phyloP scores from a whole-genome alignment of 2,797 vertebrate species.

The Gymnoscopelus microlampas region DNA sequence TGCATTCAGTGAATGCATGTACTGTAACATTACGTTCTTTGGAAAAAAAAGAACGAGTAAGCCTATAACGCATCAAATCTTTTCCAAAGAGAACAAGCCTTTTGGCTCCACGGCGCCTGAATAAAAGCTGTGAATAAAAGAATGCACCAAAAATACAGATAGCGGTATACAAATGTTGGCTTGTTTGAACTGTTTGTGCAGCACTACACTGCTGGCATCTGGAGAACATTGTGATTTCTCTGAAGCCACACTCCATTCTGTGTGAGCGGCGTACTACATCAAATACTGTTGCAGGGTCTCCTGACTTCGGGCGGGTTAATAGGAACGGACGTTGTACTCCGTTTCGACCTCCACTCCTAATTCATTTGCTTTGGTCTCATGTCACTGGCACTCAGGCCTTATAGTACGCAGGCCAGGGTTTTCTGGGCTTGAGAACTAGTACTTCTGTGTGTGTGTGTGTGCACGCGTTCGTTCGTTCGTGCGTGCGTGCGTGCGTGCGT shows the following conservation, averaged over 20 bases:
- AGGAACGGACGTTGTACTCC: conserved; percentile 64
- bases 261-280: conserved; percentile 56
- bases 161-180: conserved; percentile 34
- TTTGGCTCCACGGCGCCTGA: conserved; percentile 48
- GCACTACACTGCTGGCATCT: conserved; percentile 44
- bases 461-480: no score
- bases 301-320: conserved; percentile 67
- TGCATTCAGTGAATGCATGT: conserved; percentile 16
- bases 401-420: conserved; percentile 62
- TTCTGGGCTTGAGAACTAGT: conserved; percentile 45
- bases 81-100: conserved; percentile 47
- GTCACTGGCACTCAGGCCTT: conserved; percentile 77
- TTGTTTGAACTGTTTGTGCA: conserved; percentile 34
- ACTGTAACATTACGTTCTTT: conserved; percentile 13
- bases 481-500: neutral
- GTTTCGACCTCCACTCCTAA: conserved; percentile 68
- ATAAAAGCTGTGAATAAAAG: conserved; percentile 38
- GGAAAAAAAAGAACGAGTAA: conserved; percentile 50
- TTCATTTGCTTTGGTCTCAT: conserved; percentile 80
- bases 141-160: conserved; percentile 38
- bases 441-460: neutral
- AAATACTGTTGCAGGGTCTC: conserved; percentile 55
- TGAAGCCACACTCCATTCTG: conserved; percentile 36
- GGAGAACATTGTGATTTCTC: conserved; percentile 57
- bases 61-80: conserved; percentile 30